These are phyloP conservation scores for Harmothoe impar DNA, from an alignment of 2,888 invertebrate species.

Conservation along the genomic window DNA sequence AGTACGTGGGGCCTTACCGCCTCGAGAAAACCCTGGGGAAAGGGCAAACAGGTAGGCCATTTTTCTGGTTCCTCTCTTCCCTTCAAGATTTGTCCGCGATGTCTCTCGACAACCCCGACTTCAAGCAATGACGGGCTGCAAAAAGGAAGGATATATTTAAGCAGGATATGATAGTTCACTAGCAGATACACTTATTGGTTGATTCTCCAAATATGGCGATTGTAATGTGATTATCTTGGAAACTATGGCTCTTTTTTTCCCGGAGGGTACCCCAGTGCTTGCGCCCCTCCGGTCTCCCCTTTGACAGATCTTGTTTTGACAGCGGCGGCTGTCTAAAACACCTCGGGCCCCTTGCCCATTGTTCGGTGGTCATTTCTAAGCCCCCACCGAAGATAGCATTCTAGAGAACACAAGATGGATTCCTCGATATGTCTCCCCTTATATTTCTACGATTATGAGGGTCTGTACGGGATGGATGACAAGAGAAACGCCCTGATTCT, in stretches of 20 bases:
- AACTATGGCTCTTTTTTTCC: neutral
- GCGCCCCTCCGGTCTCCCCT: slow-evolving; percentile 19
- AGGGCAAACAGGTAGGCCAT: slow-evolving; percentile 95
- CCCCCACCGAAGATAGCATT: neutral
- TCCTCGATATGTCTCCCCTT: too few relatives aligned
- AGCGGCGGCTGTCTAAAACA: neutral
- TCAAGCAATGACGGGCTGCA: neutral
- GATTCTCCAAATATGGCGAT: neutral
- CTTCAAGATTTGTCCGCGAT: neutral
- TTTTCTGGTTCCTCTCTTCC: slow-evolving; percentile 28
- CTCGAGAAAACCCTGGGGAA: slow-evolving; percentile 99
- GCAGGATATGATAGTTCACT: neutral
- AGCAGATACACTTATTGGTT: neutral
- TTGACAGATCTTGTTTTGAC: slow-evolving; percentile 49
- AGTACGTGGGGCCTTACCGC: slow-evolving; percentile 99
- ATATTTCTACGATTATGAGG: too few relatives aligned
- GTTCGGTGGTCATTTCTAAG: neutral
- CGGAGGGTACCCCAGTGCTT: neutral
- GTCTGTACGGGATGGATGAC: neutral
- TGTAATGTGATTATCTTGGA: neutral
- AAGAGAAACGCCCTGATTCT: neutral
- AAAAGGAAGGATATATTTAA: neutral
- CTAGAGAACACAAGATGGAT: too few relatives aligned
- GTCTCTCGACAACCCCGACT: neutral
- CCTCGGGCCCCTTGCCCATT: neutral